Evolutionary conservation across 2,888 invertebrate species (phyloP).

Genomic region (Clepsis dumicolana): DNA sequence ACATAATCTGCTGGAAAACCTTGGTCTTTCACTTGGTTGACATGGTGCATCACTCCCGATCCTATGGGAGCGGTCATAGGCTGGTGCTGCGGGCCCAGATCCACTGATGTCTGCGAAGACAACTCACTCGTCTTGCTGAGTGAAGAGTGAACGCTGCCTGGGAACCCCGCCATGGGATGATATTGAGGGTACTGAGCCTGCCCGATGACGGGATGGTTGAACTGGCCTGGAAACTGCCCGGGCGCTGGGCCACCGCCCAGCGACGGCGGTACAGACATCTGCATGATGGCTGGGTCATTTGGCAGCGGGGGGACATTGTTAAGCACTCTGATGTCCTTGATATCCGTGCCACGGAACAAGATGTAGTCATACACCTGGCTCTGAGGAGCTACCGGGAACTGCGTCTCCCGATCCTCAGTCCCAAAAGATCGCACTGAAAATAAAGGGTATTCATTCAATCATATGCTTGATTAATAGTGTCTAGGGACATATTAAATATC

Average conservation of each 20-base stretch:
- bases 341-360: constrained; percentile 98
- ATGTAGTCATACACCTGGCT: constrained; percentile 99
- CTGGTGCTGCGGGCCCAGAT: constrained; percentile 69
- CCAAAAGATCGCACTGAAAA: constrained; percentile 98
- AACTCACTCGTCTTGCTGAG: constrained; percentile 85
- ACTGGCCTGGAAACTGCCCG: constrained; percentile 87
- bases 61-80: constrained; percentile 76
- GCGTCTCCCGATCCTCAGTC: constrained; percentile 98
- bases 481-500: neutral
- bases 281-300: constrained; percentile 99
- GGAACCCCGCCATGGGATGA: constrained; percentile 84
- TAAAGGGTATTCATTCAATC: constrained; percentile 41
- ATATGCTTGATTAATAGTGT: neutral
- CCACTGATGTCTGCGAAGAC: constrained; percentile 79
- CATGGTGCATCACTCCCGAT: constrained; percentile 78
- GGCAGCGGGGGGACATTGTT: constrained; percentile 94
- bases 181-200: constrained; percentile 81
- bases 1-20: constrained; percentile 70
- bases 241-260: constrained; percentile 87
- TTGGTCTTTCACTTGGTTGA: constrained; percentile 86
- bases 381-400: constrained; percentile 97
- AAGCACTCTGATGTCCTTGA: constrained; percentile 99
- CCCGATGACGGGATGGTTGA: constrained; percentile 90
- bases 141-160: constrained; percentile 76
- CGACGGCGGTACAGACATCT: constrained; percentile 92